A percentile compares a stretch with the other conserved stretches of the same genome.
Conservation (phyloP, 2,888 invertebrate species). For the Agrochola circellaris region DNA sequence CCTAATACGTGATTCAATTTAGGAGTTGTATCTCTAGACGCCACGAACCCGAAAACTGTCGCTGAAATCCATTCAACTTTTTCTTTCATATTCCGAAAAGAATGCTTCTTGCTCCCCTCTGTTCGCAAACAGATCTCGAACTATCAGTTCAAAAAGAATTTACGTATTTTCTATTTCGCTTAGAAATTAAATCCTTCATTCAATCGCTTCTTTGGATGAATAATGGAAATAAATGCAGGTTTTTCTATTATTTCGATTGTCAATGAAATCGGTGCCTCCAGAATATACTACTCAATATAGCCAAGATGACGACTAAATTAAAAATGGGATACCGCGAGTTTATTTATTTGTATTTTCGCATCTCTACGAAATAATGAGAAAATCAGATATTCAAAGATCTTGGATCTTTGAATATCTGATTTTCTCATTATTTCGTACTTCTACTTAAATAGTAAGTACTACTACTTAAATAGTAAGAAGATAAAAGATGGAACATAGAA, state of each 20-base stretch:
- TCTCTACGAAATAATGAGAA: not conserved
- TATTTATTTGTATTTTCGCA: slow-evolving; percentile 3
- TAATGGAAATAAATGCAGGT: slow-evolving; percentile 9
- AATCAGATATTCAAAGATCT: not conserved
- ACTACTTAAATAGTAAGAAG: not conserved
- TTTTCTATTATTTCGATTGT: slow-evolving; percentile 12
- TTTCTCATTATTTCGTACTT: too few relatives aligned
- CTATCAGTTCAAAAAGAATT: slow-evolving; percentile 28
- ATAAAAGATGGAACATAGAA: slow-evolving; percentile 20
- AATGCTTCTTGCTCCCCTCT: slow-evolving; percentile 71
- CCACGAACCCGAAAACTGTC: slow-evolving; percentile 84
- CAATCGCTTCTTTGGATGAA: slow-evolving; percentile 1
- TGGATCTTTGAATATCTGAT: too few relatives aligned
- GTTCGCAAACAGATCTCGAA: slow-evolving; percentile 62
- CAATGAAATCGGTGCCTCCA: not conserved
- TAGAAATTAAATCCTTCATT: slow-evolving; percentile 23
- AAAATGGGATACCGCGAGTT: not conserved
- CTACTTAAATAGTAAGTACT: too few relatives aligned
- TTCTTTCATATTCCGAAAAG: slow-evolving; percentile 82
- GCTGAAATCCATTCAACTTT: slow-evolving; percentile 83
- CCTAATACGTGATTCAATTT: slow-evolving; percentile 90
- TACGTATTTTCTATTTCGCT: slow-evolving; percentile 9
- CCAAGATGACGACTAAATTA: slow-evolving; percentile 8
- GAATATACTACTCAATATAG: not conserved
- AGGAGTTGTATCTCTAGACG: slow-evolving; percentile 84